phyloP scores from a whole-genome alignment of 2,888 invertebrate genomes.

The Exocentrus adspersus region DNA sequence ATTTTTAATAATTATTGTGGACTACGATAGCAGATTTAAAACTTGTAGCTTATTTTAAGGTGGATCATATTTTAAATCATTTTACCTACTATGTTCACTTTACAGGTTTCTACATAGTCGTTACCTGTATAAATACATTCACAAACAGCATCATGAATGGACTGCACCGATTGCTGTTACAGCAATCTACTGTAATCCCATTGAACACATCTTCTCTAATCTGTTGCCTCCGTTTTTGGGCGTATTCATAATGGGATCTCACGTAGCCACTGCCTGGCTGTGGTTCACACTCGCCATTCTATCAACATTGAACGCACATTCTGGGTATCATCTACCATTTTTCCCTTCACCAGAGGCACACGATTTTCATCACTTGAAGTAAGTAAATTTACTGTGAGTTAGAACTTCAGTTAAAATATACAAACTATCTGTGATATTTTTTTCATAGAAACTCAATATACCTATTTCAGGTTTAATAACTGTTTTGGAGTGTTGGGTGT shows the following conservation, averaged over 20 bases:
- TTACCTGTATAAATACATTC: conserved; percentile 80
- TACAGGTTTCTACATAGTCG: conserved; percentile 78
- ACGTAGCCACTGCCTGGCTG: conserved; percentile 79
- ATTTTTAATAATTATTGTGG: too few relatives aligned
- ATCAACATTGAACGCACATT: conserved; percentile 83
- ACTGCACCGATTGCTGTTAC: conserved; percentile 87
- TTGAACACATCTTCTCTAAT: conserved; percentile 82
- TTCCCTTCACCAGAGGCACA: conserved; percentile 88
- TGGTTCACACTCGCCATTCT: conserved; percentile 84
- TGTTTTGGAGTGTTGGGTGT: conserved; percentile 86
- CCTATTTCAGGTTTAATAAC: conserved; percentile 81
- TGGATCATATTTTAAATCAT: too few relatives aligned
- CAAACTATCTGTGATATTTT: too few relatives aligned
- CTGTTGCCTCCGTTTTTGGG: conserved; percentile 80
- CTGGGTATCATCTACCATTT: conserved; percentile 87
- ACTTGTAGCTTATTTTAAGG: too few relatives aligned
- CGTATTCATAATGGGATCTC: conserved; percentile 77
- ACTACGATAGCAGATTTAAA: too few relatives aligned
- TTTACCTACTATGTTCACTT: conserved; percentile 30
- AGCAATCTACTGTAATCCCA: conserved; percentile 82
- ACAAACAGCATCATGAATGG: conserved; percentile 91
- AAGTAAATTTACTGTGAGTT: too few relatives aligned
- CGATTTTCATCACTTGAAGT: conserved; percentile 89
- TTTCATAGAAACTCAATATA: too few relatives aligned
- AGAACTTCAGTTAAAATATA: too few relatives aligned